Percentiles rank a stretch among this genome's conserved stretches.
Conservation (phyloP, 2,113 vertebrate genomes). For the Ornithorhynchus anatinus region DNA sequence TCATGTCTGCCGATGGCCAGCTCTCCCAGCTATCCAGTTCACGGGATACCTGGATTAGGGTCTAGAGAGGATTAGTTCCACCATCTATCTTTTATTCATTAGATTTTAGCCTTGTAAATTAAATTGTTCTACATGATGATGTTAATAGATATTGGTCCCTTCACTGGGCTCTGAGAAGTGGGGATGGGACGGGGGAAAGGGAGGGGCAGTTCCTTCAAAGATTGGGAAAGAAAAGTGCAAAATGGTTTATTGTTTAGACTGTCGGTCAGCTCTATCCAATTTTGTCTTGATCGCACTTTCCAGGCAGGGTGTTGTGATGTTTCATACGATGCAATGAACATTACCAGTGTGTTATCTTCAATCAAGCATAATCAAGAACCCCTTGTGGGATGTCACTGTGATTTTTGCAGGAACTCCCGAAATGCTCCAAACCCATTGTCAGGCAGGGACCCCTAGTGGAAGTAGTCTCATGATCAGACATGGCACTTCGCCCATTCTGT, state of each 20-base stretch:
- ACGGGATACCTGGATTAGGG: constrained; percentile 76
- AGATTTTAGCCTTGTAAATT: constrained; percentile 86
- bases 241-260: constrained; percentile 79
- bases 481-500: too few relatives aligned
- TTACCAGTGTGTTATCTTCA: constrained; percentile 91
- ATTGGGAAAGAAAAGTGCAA: constrained; percentile 75
- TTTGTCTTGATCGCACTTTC: constrained; percentile 83
- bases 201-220: constrained; percentile 70
- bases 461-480: too few relatives aligned
- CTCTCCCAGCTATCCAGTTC: constrained; percentile 71
- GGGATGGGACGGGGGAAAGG: too few relatives aligned
- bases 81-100: constrained; percentile 89
- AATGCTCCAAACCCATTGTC: too few relatives aligned
- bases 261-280: constrained; percentile 81
- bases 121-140: constrained; percentile 84
- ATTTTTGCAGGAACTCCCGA: too few relatives aligned
- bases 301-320: constrained; percentile 90
- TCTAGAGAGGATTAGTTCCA: constrained; percentile 81
- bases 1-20: constrained; percentile 62
- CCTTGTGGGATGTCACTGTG: constrained; percentile 66
- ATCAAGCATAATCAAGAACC: constrained; percentile 91
- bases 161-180: constrained; percentile 66
- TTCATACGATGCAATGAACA: constrained; percentile 91
- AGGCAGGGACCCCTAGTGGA: too few relatives aligned
- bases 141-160: constrained; percentile 79